A percentile compares a stretch with the other conserved stretches of the same genome.
Conservation (phyloP, 2,888 invertebrate genomes). For the Hyppa rectilinea region DNA sequence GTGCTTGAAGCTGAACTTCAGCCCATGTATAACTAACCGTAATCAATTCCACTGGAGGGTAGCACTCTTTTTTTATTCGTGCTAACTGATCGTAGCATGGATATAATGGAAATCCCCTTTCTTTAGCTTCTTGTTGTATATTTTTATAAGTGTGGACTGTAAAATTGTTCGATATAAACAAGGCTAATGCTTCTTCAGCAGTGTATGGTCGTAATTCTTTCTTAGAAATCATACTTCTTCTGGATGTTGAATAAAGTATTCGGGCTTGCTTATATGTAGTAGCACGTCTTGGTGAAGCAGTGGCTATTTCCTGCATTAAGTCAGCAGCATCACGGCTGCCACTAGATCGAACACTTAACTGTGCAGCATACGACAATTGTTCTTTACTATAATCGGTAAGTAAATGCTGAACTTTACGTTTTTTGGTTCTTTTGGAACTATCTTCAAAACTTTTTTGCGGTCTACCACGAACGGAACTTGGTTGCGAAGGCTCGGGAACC, state of each 20-base stretch:
- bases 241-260: not conserved
- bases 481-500: not conserved
- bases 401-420: not conserved
- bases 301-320: not conserved
- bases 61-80: not conserved
- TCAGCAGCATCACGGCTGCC: not conserved
- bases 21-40: not conserved
- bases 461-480: not conserved
- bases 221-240: not conserved
- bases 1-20: not conserved
- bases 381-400: not conserved
- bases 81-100: slow-evolving; percentile 1
- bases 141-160: not conserved
- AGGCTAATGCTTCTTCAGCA: no score
- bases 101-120: not conserved
- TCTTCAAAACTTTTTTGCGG: not conserved
- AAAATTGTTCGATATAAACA: not conserved
- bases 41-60: not conserved
- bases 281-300: not conserved
- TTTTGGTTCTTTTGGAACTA: not conserved
- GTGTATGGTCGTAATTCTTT: no score
- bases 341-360: not conserved
- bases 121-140: not conserved
- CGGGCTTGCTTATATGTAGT: slow-evolving; percentile 1
- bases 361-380: not conserved